Base-by-base conservation (phyloP, 2,797 vertebrate species). In the Tinamus major region DNA sequence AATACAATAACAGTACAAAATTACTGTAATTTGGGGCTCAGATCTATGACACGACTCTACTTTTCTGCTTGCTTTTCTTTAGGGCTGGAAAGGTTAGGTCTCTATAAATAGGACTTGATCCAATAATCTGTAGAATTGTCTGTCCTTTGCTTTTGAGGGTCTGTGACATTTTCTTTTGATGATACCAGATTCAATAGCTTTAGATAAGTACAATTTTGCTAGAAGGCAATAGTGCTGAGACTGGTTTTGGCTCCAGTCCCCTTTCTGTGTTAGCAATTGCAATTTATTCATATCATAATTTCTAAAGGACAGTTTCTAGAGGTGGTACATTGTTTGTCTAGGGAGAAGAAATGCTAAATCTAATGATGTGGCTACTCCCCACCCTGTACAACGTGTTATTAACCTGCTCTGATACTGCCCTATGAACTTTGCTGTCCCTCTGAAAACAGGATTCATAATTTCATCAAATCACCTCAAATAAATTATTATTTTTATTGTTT, bases 21-120 rank as follows among this genome's bases (percentile, higher is more conserved):
- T 94, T 82, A 92, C 89, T 95, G 62, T 94, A 95, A 91, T 94
- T 95, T 93, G 48, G 65, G 56, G 33, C 56, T 93, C 84, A 53
- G 75, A 91, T 92, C 58, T 94, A 79, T 95, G 85, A 85, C 62
- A 92, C 0, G 3, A 42, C 37, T 62, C 70, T 92, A 67, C 44
- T 86, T 87, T 95, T 94, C 71, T 93, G 33, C 88, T 95, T 96
- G 79, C 71, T 83, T 96, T 89, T 88, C 87, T 95, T 91, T 93
- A 42, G 83, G 51, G 49, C 65, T 95, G 82, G 91, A 97, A 96
- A 97, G 93, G 81, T 97, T 97, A 92, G 63, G 89, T 92, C 94
- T 92, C 93, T 97, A 95, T 94, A 96, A 97, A 96, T 93, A 96
- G 89, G 23, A 94, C 63, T 76, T 79, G 89, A 92, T 97, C 85